These are phyloP conservation scores for Ricordea florida DNA, from an alignment of 92 coral and sea anemone species.

Conservation along the genomic window DNA sequence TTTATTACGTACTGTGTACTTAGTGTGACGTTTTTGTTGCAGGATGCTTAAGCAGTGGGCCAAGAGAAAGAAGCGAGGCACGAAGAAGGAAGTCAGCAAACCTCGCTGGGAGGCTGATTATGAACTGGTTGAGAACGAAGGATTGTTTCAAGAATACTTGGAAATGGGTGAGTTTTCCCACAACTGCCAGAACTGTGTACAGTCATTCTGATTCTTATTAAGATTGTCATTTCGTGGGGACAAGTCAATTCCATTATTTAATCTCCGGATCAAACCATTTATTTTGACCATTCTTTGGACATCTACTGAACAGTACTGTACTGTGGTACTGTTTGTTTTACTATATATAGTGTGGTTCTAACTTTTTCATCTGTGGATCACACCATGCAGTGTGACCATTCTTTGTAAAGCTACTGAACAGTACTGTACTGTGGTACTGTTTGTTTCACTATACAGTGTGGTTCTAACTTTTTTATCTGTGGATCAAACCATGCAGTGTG, in stretches of 20 bases:
- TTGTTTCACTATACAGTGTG: too few species aligned
- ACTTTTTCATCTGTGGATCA: too few species aligned
- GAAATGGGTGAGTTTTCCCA: constrained; percentile 81
- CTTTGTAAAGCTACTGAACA: too few species aligned
- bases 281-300: neutral
- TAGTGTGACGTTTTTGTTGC: neutral
- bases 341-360: neutral
- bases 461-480: too few species aligned
- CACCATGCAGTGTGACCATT: too few species aligned
- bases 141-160: constrained; percentile 94
- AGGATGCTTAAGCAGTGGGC: constrained; percentile 89
- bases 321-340: neutral
- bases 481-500: too few species aligned
- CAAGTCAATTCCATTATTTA: neutral
- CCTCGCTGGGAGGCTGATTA: constrained; percentile 99
- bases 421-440: too few species aligned
- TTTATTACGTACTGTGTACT: neutral
- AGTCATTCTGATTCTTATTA: neutral
- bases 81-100: constrained; percentile 72
- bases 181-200: neutral
- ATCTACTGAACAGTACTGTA: neutral
- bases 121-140: constrained; percentile 93
- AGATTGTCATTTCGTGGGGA: neutral
- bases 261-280: neutral
- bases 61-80: constrained; percentile 89